Conservation (phyloP, 2,113 vertebrate genomes). For the Cyprinodon brontotheroides region DNA sequence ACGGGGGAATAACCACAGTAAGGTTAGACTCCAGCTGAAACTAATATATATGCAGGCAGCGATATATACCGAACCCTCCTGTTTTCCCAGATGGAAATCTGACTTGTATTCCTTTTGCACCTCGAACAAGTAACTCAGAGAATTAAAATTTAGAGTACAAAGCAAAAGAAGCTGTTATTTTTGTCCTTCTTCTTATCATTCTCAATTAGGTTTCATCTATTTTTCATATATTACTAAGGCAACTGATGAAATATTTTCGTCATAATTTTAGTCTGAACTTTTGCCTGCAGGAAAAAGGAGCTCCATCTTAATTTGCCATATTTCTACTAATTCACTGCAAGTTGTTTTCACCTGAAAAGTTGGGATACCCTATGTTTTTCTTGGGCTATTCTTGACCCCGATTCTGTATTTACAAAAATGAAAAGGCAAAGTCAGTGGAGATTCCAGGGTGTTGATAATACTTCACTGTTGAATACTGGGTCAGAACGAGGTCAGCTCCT, state of each 20-base stretch:
- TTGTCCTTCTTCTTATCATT: background rate
- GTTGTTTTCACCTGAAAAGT: slow-evolving; percentile 1
- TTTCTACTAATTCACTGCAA: slow-evolving; percentile 10
- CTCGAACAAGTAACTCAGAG: background rate
- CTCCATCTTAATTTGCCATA: background rate
- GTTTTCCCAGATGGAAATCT: too few species aligned
- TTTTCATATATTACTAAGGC: background rate
- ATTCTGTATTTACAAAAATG: slow-evolving; percentile 61
- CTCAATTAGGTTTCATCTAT: background rate
- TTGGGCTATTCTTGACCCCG: slow-evolving; percentile 30
- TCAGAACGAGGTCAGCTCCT: slow-evolving; percentile 15
- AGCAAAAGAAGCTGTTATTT: background rate
- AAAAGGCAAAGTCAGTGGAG: slow-evolving; percentile 7
- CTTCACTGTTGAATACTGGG: slow-evolving; percentile 18
- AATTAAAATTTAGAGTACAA: background rate
- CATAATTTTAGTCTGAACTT: background rate
- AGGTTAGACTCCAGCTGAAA: background rate
- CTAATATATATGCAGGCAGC: background rate
- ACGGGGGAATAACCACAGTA: background rate
- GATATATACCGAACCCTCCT: background rate
- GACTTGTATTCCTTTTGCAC: background rate
- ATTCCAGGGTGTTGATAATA: slow-evolving; percentile 17
- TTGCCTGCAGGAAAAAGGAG: background rate
- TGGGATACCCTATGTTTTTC: slow-evolving; percentile 27
- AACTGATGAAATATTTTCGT: background rate